Base-by-base conservation (phyloP, 2,888 invertebrate genomes). In the Druceiella hillmani region DNA sequence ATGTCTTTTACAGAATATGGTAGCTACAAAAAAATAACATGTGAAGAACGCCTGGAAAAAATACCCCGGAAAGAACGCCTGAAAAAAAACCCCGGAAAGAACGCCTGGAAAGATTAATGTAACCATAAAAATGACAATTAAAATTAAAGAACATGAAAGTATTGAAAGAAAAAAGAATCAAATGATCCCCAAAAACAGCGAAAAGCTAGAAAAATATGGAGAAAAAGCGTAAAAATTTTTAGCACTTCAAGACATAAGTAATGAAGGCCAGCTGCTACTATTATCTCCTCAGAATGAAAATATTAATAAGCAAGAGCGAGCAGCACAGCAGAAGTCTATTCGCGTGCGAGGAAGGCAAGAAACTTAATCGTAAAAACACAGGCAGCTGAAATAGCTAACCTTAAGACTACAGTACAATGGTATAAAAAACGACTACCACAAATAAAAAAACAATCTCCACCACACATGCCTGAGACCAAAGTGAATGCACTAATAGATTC, bases 121-220 rank as follows among this genome's bases (percentile, higher is more conserved):
- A n/a, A n/a, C n/a, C n/a, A n/a, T n/a, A n/a, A n/a, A n/a, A n/a
- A n/a, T n/a, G 10, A 25, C 12, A 12, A 25, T 11, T 11, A 7
- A 7, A 25, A 25, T 4, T 11, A 25, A 25, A 12, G 12, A 25
- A 25, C 10, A 25, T 10, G 26, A 25, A n/a, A n/a, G n/a, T n/a
- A 7, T 7, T 25, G 12, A 11, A 11, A 25, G n/a, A n/a, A n/a
- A n/a, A n/a, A n/a, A 17, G 10, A 14, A 17, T n/a, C 17, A 47
- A 44, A 44, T 47, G 43, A 44, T 40, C n/a, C 44, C 44, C 39
- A 36, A 43, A 40, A 45, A 33, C 41, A 40, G 30, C 36, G 37
- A 14, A 41, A 41, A 25, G 36, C 38, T 30, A 38, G 44, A 41
- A 43, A 46, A 31, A 12, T 42, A 36, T 46, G 46, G 44, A 44